These are phyloP conservation scores for Petrocephalus microphthalmus DNA, from an alignment of 2,113 vertebrate species.

Conservation along the genomic window DNA sequence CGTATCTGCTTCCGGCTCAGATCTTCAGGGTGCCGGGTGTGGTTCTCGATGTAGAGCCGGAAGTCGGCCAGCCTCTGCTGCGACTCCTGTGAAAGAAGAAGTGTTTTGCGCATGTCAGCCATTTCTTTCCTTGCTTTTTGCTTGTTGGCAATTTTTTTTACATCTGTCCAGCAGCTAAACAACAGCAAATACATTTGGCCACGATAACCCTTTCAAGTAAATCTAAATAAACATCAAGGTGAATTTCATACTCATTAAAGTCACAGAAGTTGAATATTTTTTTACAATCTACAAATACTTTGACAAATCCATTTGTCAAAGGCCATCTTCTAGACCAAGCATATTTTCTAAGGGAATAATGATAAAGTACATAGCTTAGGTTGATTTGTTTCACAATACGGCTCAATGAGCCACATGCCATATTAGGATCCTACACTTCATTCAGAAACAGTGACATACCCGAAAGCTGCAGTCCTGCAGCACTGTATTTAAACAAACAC, in stretches of 20 bases:
- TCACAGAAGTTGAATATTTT: background rate
- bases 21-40: conserved; percentile 68
- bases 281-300: background rate
- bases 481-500: conserved; percentile 71
- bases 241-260: background rate
- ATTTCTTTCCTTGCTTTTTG: background rate
- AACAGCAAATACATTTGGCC: background rate
- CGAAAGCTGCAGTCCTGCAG: conserved; percentile 61
- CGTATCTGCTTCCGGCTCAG: conserved; percentile 68
- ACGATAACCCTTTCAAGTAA: background rate
- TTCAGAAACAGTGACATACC: conserved; percentile 69
- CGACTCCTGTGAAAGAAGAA: conserved; percentile 54
- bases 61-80: conserved; percentile 66
- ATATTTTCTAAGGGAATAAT: conserved; percentile 1
- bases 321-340: background rate
- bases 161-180: background rate
- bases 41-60: conserved; percentile 68
- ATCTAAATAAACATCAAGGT: background rate
- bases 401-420: conserved; percentile 42
- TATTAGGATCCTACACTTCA: conserved; percentile 56
- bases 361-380: background rate
- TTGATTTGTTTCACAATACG: conserved; percentile 33
- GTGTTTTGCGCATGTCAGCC: background rate
- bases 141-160: background rate
- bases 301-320: background rate